Conservation (phyloP, 1,140 invertebrate species). For the Temnothorax nylanderi region DNA sequence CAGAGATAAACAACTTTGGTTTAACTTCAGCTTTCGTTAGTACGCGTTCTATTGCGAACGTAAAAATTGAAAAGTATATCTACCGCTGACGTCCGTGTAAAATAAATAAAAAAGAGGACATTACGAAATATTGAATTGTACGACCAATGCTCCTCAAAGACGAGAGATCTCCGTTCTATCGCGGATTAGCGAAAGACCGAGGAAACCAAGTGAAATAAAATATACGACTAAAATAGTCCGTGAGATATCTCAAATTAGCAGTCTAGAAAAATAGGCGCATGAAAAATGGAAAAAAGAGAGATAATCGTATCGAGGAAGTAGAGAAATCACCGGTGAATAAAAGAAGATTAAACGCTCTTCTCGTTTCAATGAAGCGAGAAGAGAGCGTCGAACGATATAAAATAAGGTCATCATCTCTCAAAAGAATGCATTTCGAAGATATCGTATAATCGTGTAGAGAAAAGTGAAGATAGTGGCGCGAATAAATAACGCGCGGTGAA, state of each 20-base stretch:
- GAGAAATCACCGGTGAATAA: neutral
- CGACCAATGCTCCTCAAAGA: neutral
- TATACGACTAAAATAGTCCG: neutral
- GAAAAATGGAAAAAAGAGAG: neutral
- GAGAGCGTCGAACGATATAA: neutral
- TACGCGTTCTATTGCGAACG: neutral
- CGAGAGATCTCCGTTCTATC: neutral
- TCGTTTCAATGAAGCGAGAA: neutral
- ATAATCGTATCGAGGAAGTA: neutral
- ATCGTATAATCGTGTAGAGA: neutral
- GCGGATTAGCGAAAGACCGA: neutral
- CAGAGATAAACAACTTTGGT: neutral
- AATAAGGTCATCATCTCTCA: neutral
- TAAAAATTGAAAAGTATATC: neutral
- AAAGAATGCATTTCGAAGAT: neutral
- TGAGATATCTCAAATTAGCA: neutral
- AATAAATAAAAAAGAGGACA: neutral
- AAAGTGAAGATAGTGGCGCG: neutral
- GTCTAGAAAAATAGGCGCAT: neutral
- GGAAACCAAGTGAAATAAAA: neutral
- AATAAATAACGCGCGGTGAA: neutral
- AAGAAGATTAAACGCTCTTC: neutral
- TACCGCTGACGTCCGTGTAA: neutral
- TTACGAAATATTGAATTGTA: neutral
- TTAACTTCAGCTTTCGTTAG: neutral